Conservation (phyloP, 2,888 invertebrate species). For the Pachycephus smyrnensis region DNA sequence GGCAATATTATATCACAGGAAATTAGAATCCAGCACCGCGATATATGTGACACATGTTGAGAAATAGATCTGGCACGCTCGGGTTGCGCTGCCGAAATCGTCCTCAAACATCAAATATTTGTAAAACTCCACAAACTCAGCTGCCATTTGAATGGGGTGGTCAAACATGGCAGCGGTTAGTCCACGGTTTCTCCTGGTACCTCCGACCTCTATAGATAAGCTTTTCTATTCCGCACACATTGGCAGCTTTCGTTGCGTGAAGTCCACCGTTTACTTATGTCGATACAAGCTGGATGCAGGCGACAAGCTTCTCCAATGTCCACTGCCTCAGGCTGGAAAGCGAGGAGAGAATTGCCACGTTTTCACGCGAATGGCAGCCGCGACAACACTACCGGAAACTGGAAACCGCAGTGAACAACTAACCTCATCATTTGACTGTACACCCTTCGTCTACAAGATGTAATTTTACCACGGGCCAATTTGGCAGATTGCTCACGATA, state of each 20-base stretch:
- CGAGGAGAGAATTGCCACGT: background rate
- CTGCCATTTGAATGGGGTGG: constrained; percentile 1
- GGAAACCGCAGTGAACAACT: background rate
- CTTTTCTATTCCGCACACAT: background rate
- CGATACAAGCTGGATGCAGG: background rate
- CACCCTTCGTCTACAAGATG: background rate
- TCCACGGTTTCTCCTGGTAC: background rate
- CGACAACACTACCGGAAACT: background rate
- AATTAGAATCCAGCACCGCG: background rate
- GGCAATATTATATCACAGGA: background rate
- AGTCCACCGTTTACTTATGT: background rate
- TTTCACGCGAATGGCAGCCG: background rate
- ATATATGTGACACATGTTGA: background rate
- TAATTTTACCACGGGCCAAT: constrained; percentile 44
- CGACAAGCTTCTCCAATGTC: background rate
- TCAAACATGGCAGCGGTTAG: background rate
- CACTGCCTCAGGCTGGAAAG: background rate
- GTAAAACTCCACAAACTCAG: constrained; percentile 4
- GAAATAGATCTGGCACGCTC: background rate
- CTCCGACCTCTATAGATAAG: background rate
- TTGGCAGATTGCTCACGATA: constrained; percentile 41
- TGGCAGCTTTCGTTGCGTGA: background rate
- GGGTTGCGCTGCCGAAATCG: background rate
- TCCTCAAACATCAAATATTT: constrained; percentile 10
- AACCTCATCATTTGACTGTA: background rate